phyloP scores from a whole-genome alignment of 2,888 invertebrate genomes.

The Bellardia pandia region DNA sequence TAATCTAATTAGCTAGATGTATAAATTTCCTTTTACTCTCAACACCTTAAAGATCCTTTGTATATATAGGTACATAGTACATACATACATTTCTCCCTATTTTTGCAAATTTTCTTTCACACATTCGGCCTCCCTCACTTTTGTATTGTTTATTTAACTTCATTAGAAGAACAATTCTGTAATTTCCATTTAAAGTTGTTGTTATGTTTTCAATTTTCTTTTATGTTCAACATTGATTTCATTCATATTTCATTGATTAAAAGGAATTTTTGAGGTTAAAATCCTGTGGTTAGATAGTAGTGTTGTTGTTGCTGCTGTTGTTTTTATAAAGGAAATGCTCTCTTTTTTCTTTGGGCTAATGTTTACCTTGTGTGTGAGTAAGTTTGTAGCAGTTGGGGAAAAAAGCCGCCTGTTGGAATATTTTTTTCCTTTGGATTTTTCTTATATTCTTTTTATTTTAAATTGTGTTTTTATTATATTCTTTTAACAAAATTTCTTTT shows the following conservation, averaged over 20 bases:
- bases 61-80: too few species aligned
- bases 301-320: constrained; percentile 1
- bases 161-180: background rate
- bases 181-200: constrained; percentile 8
- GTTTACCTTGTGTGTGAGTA: background rate
- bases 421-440: background rate
- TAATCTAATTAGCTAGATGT: constrained; percentile 30
- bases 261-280: constrained; percentile 64
- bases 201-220: constrained; percentile 1
- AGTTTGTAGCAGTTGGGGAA: background rate
- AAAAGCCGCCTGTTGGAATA: constrained; percentile 36
- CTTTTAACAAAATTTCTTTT: constrained; percentile 23
- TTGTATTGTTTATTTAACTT: constrained; percentile 31
- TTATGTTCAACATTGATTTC: constrained; percentile 56
- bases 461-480: background rate
- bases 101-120: background rate
- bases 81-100: background rate
- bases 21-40: constrained; percentile 14
- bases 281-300: constrained; percentile 56
- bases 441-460: background rate
- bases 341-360: constrained; percentile 19
- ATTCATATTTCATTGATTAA: constrained; percentile 57
- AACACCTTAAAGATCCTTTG: constrained; percentile 18
- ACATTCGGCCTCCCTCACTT: background rate
- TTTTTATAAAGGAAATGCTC: background rate